Evolutionary conservation across 2,113 vertebrate genomes (phyloP).

Genomic region (Urocolius indicus): DNA sequence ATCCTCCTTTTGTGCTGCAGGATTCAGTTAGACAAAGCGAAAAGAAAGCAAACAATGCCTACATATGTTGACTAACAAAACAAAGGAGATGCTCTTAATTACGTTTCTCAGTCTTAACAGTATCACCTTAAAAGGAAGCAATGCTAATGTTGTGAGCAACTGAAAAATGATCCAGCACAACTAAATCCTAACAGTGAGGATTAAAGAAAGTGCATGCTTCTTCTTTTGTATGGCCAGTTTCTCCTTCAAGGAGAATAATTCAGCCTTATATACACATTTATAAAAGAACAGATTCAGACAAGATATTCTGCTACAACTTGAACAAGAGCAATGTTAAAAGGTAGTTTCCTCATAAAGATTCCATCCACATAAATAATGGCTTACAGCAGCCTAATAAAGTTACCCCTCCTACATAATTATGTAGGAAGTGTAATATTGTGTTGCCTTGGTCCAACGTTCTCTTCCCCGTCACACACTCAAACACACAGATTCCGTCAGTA

Average conservation of each 20-base stretch:
- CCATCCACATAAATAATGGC: neutral
- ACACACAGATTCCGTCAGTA: conserved; percentile 35
- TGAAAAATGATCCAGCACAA: conserved; percentile 7
- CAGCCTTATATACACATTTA: neutral
- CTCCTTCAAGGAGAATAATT: neutral
- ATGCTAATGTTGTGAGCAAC: neutral
- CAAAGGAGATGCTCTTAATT: neutral
- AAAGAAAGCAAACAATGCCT: neutral
- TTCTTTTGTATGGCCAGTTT: neutral
- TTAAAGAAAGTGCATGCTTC: neutral
- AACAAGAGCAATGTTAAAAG: neutral
- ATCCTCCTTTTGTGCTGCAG: neutral
- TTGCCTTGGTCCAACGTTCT: conserved; percentile 40
- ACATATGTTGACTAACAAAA: neutral
- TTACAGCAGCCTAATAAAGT: conserved; percentile 62
- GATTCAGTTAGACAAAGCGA: neutral
- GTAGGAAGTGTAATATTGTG: conserved; percentile 44
- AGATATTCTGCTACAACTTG: neutral
- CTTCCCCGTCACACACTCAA: conserved; percentile 16
- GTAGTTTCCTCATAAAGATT: conserved; percentile 46
- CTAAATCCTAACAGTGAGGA: neutral
- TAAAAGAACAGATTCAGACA: neutral
- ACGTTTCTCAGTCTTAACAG: neutral
- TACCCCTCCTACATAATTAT: conserved; percentile 64
- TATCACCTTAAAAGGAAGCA: neutral